Conservation (phyloP, 2,113 vertebrate genomes). For the Nothocercus julius region DNA sequence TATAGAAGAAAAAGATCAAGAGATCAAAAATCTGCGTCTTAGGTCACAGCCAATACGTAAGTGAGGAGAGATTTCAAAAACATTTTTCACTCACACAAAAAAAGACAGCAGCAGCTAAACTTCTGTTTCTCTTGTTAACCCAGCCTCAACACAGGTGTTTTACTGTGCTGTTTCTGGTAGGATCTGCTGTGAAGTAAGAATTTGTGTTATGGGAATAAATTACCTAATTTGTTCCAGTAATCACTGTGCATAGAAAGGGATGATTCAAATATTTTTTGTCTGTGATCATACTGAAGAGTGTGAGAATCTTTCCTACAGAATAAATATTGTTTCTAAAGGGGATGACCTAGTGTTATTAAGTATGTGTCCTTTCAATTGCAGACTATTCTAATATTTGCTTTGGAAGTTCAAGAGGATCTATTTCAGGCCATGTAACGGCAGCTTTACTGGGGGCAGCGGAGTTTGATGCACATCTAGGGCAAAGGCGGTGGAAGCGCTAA, state of each 20-base stretch:
- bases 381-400: neutral
- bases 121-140: neutral
- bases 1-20: conserved; percentile 92
- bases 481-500: neutral
- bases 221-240: neutral
- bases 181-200: neutral
- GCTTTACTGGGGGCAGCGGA: neutral
- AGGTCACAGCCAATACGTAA: conserved; percentile 87
- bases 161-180: neutral
- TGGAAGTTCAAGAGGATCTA: neutral
- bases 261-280: neutral
- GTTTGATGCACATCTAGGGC: neutral
- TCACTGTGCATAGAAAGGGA: neutral
- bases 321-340: neutral
- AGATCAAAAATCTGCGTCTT: conserved; percentile 90
- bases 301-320: neutral
- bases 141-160: neutral
- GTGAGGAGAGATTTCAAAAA: conserved; percentile 17
- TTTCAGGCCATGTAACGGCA: neutral
- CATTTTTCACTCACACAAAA: neutral
- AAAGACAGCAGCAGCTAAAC: neutral
- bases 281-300: neutral
- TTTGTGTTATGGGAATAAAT: neutral
- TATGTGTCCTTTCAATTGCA: neutral
- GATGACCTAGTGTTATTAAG: neutral